Conservation (phyloP, 1,140 invertebrate species). For the Ostrea edulis region DNA sequence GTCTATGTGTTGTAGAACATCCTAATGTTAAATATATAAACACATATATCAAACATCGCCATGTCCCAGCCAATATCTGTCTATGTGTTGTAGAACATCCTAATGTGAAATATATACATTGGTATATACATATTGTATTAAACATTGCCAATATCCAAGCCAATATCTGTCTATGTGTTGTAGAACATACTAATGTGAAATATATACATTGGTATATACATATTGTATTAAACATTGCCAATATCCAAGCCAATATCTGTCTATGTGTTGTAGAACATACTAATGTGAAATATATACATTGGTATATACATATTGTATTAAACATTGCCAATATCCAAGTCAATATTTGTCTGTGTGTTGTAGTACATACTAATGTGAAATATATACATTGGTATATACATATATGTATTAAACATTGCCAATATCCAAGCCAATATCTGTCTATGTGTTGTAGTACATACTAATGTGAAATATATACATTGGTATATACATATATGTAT, state of each 20-base stretch:
- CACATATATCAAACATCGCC: constrained; percentile 21
- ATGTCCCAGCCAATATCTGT: constrained; percentile 83
- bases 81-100: constrained; percentile 81
- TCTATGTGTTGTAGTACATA: constrained; percentile 82
- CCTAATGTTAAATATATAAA: not conserved
- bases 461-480: not conserved
- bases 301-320: not conserved
- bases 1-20: constrained; percentile 82
- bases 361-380: constrained; percentile 65
- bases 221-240: constrained; percentile 25
- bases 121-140: not conserved
- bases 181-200: constrained; percentile 65
- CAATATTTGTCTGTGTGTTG: constrained; percentile 83
- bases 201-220: not conserved
- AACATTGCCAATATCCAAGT: constrained; percentile 78
- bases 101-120: not conserved
- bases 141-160: constrained; percentile 78
- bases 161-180: constrained; percentile 83
- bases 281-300: not conserved
- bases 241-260: constrained; percentile 83
- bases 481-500: not conserved
- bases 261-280: constrained; percentile 81
- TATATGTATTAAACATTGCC: not conserved
- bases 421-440: constrained; percentile 82
- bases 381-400: no score